Percentiles rank a stretch among this genome's conserved stretches.
Conservation (phyloP, 2,888 invertebrate genomes). For the Cyaniris semiargus region DNA sequence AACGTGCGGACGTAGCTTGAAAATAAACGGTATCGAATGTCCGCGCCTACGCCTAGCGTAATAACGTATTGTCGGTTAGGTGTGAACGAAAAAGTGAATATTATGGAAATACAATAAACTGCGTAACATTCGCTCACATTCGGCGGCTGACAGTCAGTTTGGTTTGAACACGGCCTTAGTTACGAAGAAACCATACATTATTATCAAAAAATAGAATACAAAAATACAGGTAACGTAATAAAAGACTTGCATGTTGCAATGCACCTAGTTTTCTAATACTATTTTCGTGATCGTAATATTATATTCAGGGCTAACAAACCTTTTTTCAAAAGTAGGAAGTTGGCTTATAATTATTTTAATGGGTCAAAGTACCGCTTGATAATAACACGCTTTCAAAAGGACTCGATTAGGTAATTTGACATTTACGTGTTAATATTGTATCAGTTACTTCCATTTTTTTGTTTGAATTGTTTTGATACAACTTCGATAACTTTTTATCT, state of each 20-base stretch:
- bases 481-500: background rate
- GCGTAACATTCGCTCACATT: no score
- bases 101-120: no score
- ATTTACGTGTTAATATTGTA: background rate
- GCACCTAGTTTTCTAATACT: slow-evolving; percentile 33
- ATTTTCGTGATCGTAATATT: slow-evolving; percentile 30
- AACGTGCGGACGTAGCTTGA: no score
- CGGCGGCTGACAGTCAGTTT: no score
- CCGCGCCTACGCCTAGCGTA: no score
- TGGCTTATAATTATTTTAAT: background rate
- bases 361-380: background rate
- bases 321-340: slow-evolving; percentile 8
- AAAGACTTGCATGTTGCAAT: slow-evolving; percentile 28
- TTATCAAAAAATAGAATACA: slow-evolving; percentile 21
- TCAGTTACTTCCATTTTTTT: background rate
- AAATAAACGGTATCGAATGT: no score
- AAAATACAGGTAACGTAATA: slow-evolving; percentile 16
- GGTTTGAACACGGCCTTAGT: no score
- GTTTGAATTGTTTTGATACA: background rate
- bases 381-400: background rate
- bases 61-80: no score
- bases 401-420: background rate
- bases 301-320: slow-evolving; percentile 26
- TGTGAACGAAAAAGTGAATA: no score
- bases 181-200: slow-evolving; percentile 1